These are phyloP conservation scores for Bombus superbus DNA, from an alignment of 1,140 invertebrate species.

Conservation along the genomic window DNA sequence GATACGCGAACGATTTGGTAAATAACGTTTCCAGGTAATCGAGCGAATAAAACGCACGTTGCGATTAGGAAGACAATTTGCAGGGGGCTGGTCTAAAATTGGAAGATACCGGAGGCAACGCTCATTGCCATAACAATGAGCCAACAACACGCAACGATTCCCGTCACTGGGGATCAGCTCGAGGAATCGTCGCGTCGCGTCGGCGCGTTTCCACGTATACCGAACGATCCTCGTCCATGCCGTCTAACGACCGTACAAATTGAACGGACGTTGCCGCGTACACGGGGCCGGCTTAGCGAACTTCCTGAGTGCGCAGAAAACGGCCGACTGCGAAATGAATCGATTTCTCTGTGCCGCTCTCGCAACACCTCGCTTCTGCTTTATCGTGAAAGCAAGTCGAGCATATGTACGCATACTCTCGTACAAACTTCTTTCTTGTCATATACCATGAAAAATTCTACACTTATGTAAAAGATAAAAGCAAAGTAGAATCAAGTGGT, in stretches of 20 bases:
- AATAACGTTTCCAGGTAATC: slow-evolving; percentile 65
- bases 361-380: neutral
- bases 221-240: slow-evolving; percentile 46
- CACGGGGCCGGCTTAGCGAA: slow-evolving; percentile 28
- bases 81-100: slow-evolving; percentile 56
- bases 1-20: slow-evolving; percentile 54
- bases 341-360: slow-evolving; percentile 19
- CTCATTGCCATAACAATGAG: slow-evolving; percentile 65
- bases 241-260: slow-evolving; percentile 57
- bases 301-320: slow-evolving; percentile 47
- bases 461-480: neutral
- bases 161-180: slow-evolving; percentile 59
- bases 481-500: too few relatives aligned
- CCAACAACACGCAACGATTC: slow-evolving; percentile 59
- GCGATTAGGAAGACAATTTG: slow-evolving; percentile 66
- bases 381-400: neutral
- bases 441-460: neutral
- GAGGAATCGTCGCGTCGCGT: slow-evolving; percentile 64
- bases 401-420: neutral
- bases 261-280: slow-evolving; percentile 45
- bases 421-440: neutral
- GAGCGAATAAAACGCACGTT: slow-evolving; percentile 50
- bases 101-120: slow-evolving; percentile 61
- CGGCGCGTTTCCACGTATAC: slow-evolving; percentile 47
- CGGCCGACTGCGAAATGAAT: slow-evolving; percentile 23